Evolutionary conservation across 2,888 invertebrate genomes (phyloP).

Genomic region (Melanostoma mellinum): DNA sequence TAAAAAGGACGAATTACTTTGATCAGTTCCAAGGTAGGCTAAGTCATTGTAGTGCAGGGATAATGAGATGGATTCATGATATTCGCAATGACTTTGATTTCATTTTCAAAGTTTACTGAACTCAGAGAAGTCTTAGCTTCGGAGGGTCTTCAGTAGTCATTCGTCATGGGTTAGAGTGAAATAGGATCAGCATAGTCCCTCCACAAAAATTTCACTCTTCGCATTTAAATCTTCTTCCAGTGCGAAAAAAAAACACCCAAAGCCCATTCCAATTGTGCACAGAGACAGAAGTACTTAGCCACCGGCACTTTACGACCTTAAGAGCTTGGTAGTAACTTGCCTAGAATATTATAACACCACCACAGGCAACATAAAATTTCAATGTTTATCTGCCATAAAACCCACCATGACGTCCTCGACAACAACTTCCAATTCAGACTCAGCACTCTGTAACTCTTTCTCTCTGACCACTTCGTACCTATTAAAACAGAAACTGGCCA

Average conservation of each 20-base stretch:
- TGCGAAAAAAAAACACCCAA: constrained; percentile 2
- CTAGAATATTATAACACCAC: constrained; percentile 58
- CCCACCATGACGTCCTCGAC: constrained; percentile 57
- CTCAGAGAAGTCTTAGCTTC: too few species aligned
- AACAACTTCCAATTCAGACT: constrained; percentile 51
- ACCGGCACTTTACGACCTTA: constrained; percentile 63
- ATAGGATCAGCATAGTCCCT: too few species aligned
- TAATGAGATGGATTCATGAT: constrained; percentile 51
- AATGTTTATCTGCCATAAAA: constrained; percentile 71
- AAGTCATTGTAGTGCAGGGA: constrained; percentile 11
- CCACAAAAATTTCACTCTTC: too few species aligned
- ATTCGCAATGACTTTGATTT: too few species aligned
- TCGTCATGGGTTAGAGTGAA: too few species aligned
- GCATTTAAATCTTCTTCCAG: background rate
- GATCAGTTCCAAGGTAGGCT: constrained; percentile 45
- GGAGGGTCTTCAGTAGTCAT: too few species aligned
- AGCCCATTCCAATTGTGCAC: constrained; percentile 7
- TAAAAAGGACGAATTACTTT: constrained; percentile 58
- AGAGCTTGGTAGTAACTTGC: constrained; percentile 47
- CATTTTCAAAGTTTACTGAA: too few species aligned
- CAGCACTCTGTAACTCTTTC: constrained; percentile 44
- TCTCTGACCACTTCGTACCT: constrained; percentile 59
- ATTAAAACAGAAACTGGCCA: constrained; percentile 59
- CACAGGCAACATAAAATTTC: constrained; percentile 66
- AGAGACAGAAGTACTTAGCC: constrained; percentile 41